phyloP scores from a whole-genome alignment of 2,888 invertebrate species.

The Drosophila vallismaia region DNA sequence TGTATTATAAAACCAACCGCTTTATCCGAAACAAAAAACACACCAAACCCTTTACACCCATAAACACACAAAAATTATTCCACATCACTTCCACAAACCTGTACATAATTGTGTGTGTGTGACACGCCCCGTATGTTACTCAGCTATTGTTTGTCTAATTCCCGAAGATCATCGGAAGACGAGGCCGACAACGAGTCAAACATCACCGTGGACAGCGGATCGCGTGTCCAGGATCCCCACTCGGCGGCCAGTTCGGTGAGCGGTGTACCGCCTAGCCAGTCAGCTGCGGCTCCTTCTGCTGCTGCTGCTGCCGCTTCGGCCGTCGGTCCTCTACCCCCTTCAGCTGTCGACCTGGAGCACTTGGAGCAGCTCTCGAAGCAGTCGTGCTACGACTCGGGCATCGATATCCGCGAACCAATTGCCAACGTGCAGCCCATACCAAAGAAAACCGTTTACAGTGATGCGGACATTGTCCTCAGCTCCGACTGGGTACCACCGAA shows the following conservation, averaged over 20 bases:
- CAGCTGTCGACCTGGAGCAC: conserved; percentile 83
- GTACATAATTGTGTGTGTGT: conserved; percentile 42
- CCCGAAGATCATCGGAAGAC: conserved; percentile 84
- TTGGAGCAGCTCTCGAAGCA: conserved; percentile 89
- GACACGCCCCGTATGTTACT: conserved; percentile 65
- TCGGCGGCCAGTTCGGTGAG: conserved; percentile 79
- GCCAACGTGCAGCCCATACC: conserved; percentile 87
- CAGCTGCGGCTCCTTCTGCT: conserved; percentile 26
- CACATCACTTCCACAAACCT: conserved; percentile 20
- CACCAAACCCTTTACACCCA: conserved; percentile 14
- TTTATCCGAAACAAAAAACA: conserved; percentile 27
- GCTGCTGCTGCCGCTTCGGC: conserved; percentile 27
- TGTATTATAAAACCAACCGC: conserved; percentile 46
- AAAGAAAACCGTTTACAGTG: conserved; percentile 88
- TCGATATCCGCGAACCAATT: conserved; percentile 92
- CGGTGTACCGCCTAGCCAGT: conserved; percentile 48
- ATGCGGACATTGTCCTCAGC: conserved; percentile 94
- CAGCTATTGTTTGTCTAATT: conserved; percentile 83
- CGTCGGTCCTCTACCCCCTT: conserved; percentile 43
- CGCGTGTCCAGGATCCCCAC: conserved; percentile 79
- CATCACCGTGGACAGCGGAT: conserved; percentile 81
- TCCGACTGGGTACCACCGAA: conserved; percentile 95
- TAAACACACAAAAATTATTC: conserved; percentile 5
- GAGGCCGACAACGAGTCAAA: conserved; percentile 83
- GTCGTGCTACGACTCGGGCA: conserved; percentile 95